Base-by-base conservation (phyloP, 2,113 vertebrate species). In the Castor canadensis region DNA sequence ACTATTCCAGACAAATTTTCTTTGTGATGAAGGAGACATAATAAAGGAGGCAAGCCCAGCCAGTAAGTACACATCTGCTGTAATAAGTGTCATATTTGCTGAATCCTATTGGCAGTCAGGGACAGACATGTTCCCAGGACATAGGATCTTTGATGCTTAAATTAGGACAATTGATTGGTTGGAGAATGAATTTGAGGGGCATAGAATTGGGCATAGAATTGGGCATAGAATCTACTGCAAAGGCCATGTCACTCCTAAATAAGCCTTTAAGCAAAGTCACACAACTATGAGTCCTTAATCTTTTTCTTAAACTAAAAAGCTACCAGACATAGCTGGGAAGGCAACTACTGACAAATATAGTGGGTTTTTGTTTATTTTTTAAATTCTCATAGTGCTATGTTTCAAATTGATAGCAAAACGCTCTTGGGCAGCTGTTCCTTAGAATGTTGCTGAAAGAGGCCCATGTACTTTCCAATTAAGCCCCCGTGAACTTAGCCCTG, bases 401-500 rank as follows among this genome's bases (percentile, higher is more conserved):
- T 96, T 96, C 56, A 82, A 92, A 79, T 66, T 77, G 62, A 94
- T 80, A 64, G 73, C 45, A 88, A 40, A 89, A 43, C 81, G 86
- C 49, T 80, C 45, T 64, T 76, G 75, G 76, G 66, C 58, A 87
- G 76, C 24, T 35, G 2, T n/a, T 94, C 95, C 95, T 87, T 66
- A 43, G 81, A 82, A 67, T 71, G 80, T 83, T 85, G 35, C 69
- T 43, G 3, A 76, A 93, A 93, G 56, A 95, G 96, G 15, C n/a
- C 58, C 72, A 6, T 60, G 72, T 47, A 38, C 66, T 96, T 97
- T 95, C 76, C 95, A 97, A 96, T 93, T 97, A 97, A 97, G 92
- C 69, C 26, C n/a, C 54, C 38, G 62, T 94, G 90, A 97, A 95
- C 90, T 93, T 87, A 76, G 85, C 32, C 71, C 60, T 58, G 90